Percentiles rank a stretch among this genome's conserved stretches.
Evolutionary conservation across 1,140 invertebrate species (phyloP).

Genomic region (Drosophila littoralis): DNA sequence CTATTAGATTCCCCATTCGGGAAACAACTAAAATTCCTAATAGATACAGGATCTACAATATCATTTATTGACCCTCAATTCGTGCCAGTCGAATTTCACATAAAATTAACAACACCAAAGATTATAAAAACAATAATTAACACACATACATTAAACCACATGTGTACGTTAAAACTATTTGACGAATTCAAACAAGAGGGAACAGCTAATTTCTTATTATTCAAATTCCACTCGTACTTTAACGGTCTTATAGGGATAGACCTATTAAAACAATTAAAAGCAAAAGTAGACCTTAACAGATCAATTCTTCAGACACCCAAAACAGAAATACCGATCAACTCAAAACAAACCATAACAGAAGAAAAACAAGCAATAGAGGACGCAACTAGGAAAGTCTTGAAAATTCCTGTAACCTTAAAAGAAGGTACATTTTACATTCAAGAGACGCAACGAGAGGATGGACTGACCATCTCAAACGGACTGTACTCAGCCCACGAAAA

Average conservation of each 20-base stretch:
- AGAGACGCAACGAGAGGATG: too few relatives aligned
- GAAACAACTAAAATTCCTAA: background rate
- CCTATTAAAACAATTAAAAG: background rate
- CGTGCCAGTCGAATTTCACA: background rate
- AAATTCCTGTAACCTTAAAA: too few relatives aligned
- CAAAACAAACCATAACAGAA: too few relatives aligned
- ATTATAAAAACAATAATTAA: background rate
- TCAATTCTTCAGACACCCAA: background rate
- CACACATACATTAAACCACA: background rate
- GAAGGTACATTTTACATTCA: too few relatives aligned
- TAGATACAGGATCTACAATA: background rate
- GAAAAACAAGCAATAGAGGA: too few relatives aligned
- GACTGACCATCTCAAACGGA: too few relatives aligned
- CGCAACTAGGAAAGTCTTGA: too few relatives aligned
- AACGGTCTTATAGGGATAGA: slow-evolving; percentile 4
- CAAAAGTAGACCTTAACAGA: background rate
- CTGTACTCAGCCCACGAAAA: too few relatives aligned
- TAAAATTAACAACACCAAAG: background rate
- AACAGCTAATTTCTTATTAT: background rate
- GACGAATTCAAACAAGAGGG: background rate
- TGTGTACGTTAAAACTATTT: background rate
- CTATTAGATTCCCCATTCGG: too few relatives aligned
- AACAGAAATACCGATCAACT: too few relatives aligned
- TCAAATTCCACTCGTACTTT: slow-evolving; percentile 30
- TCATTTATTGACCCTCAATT: background rate